Percentiles rank a stretch among this genome's conserved stretches.
These are phyloP conservation scores for Phaedon cochleariae DNA, from an alignment of 2,888 invertebrate genomes.

Conservation along the genomic window DNA sequence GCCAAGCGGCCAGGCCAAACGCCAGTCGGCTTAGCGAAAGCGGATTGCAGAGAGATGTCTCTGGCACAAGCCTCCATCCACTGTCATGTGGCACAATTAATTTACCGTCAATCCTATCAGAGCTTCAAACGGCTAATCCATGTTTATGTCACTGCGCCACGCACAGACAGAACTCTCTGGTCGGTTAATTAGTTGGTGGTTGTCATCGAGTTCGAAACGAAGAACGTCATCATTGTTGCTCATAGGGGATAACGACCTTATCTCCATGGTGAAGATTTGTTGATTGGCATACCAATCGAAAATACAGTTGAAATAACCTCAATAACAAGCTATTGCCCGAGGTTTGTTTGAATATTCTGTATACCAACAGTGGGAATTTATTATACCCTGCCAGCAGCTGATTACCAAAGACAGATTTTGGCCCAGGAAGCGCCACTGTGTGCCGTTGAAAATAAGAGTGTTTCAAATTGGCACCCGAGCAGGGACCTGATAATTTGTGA, in stretches of 20 bases:
- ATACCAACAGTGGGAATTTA: no score
- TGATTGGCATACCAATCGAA: not conserved
- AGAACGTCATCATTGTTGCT: not conserved
- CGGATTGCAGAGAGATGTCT: conserved; percentile 54
- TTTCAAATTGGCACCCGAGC: no score
- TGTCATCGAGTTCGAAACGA: conserved; percentile 6
- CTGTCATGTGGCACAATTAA: conserved; percentile 60
- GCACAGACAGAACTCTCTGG: conserved; percentile 35
- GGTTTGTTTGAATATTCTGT: no score
- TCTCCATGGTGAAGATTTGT: not conserved
- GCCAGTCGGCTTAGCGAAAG: conserved; percentile 57
- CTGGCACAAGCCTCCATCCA: conserved; percentile 51
- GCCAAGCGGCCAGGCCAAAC: conserved; percentile 14
- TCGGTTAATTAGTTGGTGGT: conserved; percentile 49
- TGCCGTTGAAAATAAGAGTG: no score
- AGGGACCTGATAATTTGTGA: no score
- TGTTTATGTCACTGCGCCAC: conserved; percentile 57
- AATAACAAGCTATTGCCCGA: no score
- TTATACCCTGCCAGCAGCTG: no score
- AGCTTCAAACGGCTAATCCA: conserved; percentile 59
- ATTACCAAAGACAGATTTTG: no score
- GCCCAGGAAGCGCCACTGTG: no score
- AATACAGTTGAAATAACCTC: no score
- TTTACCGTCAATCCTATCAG: conserved; percentile 60
- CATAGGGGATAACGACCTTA: not conserved